phyloP scores from a whole-genome alignment of 1,140 invertebrate species.

The Solenopsis fugax region DNA sequence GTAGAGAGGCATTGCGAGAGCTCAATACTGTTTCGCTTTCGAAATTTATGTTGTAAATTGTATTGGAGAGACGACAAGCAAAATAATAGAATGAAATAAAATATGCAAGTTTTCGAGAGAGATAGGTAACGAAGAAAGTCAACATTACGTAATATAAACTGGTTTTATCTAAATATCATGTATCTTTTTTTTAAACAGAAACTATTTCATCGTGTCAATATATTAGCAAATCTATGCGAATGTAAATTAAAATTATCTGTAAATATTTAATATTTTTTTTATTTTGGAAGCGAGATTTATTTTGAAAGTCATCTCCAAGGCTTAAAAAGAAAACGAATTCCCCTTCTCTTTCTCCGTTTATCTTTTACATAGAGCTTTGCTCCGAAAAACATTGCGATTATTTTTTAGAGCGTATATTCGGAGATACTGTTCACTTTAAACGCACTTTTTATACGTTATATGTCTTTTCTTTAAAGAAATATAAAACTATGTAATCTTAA shows the following conservation, averaged over 20 bases:
- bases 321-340: not conserved
- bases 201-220: not conserved
- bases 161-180: not conserved
- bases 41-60: not conserved
- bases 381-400: not conserved
- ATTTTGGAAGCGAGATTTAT: not conserved
- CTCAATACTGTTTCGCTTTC: not conserved
- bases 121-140: not conserved
- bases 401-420: not conserved
- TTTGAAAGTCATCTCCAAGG: not conserved
- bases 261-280: not conserved
- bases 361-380: not conserved
- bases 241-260: not conserved
- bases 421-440: not conserved
- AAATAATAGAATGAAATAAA: not conserved
- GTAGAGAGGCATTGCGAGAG: not conserved
- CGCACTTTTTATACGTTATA: not conserved
- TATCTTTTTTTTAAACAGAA: not conserved
- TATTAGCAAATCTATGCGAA: not conserved
- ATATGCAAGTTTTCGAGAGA: not conserved
- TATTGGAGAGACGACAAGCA: not conserved
- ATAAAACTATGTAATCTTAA: constrained; percentile 26
- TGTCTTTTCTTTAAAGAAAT: not conserved
- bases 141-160: not conserved
- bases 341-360: not conserved